A percentile compares a stretch with the other conserved stretches of the same genome.
phyloP scores from a whole-genome alignment of 2,797 vertebrate species.

The Fistularia commersonii region DNA sequence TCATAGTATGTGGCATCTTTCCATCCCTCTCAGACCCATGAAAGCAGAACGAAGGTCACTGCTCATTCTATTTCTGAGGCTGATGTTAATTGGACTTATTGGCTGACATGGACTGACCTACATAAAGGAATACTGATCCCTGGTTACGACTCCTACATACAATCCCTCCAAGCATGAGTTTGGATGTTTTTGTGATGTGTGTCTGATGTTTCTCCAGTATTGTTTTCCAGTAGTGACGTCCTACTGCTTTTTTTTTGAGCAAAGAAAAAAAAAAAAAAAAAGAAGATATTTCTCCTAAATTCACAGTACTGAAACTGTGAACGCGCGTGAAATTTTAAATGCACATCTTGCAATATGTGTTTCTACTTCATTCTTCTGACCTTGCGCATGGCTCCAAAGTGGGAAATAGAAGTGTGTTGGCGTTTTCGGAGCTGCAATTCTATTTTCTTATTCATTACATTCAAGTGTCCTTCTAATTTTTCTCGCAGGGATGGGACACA shows the following conservation, averaged over 20 bases:
- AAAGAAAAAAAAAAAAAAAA: too few relatives aligned
- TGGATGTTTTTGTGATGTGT: conserved; percentile 49
- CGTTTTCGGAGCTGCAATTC: conserved; percentile 58
- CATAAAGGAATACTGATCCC: conserved; percentile 54
- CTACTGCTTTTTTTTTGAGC: conserved; percentile 30
- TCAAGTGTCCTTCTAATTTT: conserved; percentile 47
- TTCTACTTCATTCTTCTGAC: conserved; percentile 39
- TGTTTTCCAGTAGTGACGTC: conserved; percentile 48
- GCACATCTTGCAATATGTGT: conserved; percentile 36
- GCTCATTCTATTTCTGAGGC: conserved; percentile 57
- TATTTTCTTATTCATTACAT: conserved; percentile 48
- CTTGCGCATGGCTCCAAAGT: conserved; percentile 61
- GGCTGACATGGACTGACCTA: conserved; percentile 71
- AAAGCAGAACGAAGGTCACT: conserved; percentile 51
- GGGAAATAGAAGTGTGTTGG: conserved; percentile 58
- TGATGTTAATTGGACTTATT: conserved; percentile 74
- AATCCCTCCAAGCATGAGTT: conserved; percentile 35
- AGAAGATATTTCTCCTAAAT: conserved; percentile 35
- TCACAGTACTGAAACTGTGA: conserved; percentile 23
- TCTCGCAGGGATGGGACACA: conserved; percentile 39
- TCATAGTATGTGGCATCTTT: background rate
- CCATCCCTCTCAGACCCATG: conserved; percentile 29
- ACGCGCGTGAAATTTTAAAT: conserved; percentile 59
- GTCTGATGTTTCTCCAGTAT: conserved; percentile 58
- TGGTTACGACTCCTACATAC: conserved; percentile 37